These are phyloP conservation scores for Heliconius hewitsoni DNA, from an alignment of 1,140 invertebrate genomes.

Conservation along the genomic window DNA sequence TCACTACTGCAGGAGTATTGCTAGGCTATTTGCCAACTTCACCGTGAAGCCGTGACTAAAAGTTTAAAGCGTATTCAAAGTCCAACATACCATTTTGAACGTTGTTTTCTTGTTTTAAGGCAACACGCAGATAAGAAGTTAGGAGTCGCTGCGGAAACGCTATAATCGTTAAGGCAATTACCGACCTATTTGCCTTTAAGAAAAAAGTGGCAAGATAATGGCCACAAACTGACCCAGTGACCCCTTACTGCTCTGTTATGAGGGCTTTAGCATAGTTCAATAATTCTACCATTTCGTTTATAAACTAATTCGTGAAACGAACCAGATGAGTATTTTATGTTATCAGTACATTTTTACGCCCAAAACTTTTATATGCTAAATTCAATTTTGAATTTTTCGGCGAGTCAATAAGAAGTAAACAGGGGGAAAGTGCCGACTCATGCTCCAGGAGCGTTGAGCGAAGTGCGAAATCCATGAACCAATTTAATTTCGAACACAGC, in stretches of 20 bases:
- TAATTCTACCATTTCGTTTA: background rate
- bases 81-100: background rate
- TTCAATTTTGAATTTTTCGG: slow-evolving; percentile 11
- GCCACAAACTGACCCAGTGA: slow-evolving; percentile 37
- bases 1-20: background rate
- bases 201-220: slow-evolving; percentile 35
- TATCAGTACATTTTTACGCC: background rate
- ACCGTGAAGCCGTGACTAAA: background rate
- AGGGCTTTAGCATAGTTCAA: slow-evolving; percentile 8
- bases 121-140: slow-evolving; percentile 30
- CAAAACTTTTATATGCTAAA: background rate
- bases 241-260: slow-evolving; percentile 20
- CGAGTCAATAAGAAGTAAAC: slow-evolving; percentile 33
- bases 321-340: background rate
- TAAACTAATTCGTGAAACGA: too few species aligned
- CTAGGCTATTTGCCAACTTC: background rate
- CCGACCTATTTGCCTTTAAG: slow-evolving; percentile 26
- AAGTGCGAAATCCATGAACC: slow-evolving; percentile 52
- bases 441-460: slow-evolving; percentile 28
- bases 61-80: background rate
- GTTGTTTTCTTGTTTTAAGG: slow-evolving; percentile 21
- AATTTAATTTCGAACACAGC: slow-evolving; percentile 60
- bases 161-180: slow-evolving; percentile 37
- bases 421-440: slow-evolving; percentile 29
- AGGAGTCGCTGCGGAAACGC: slow-evolving; percentile 30